Base-by-base conservation (phyloP, 2,113 vertebrate species). In the Thalassarche chlororhynchos region DNA sequence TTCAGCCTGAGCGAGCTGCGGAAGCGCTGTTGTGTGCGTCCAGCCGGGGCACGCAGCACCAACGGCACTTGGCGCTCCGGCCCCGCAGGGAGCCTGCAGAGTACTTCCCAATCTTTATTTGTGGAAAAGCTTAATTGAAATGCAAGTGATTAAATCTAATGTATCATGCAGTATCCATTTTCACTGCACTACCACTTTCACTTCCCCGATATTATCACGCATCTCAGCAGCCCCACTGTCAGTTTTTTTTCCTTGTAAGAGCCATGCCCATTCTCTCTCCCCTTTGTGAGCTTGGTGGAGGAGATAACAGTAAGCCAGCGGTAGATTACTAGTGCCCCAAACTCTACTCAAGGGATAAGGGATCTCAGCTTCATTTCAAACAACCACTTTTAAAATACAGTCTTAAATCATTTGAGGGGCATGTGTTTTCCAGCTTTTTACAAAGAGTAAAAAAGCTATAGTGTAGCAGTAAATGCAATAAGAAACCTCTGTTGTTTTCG, bases 101-200 rank as follows among this genome's bases (percentile, higher is more conserved):
- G 93, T 44, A 34, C 93, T 91, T 93, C 84, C 91, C 92, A 89
- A 51, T 54, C 85, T 92, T 96, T 93, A 95, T 93, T 93, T 96
- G 94, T 94, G 91, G 91, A 97, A 96, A 97, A 95, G 93, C 94
- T 95, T 98, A 96, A 97, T 97, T 97, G 96, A 97, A 97, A 96
- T 96, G 93, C 93, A 96, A 97, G 94, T 97, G 96, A 95, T 97
- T 97, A 96, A 97, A 96, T 97, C 93, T 97, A 97, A 93, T 96
- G 92, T 97, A 97, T 96, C 86, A 90, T 38, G 78, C 91, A 69
- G 91, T 97, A 97, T 98, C 95, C 92, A 95, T 96, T 98, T 97
- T 95, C 94, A 97, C 90, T 95, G 94, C 93, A 80, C 77, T 96
- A 92, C 95, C 94, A 93, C 83, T 97, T 97, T 96, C 93, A 96